These are phyloP conservation scores for Onychomys leucogaster DNA, from an alignment of 2,797 vertebrate genomes.

Conservation along the genomic window DNA sequence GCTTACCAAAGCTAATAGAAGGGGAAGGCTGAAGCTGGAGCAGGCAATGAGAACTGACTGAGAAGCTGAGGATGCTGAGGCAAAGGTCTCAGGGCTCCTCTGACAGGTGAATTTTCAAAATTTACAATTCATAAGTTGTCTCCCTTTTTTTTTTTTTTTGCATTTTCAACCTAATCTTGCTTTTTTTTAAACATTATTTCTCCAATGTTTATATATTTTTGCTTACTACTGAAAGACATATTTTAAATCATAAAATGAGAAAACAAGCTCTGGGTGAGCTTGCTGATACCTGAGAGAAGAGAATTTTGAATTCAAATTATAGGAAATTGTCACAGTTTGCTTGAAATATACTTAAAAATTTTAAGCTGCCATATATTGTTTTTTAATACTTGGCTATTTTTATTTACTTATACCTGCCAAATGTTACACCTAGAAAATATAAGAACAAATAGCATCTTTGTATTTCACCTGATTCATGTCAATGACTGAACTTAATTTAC, in stretches of 20 bases:
- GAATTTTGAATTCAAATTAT: neutral
- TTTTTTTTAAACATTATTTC: neutral
- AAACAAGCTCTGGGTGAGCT: neutral
- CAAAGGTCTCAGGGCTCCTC: neutral
- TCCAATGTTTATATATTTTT: neutral
- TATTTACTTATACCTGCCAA: neutral
- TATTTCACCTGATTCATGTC: neutral
- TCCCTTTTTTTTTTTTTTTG: neutral
- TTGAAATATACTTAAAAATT: neutral
- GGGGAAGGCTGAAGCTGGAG: neutral
- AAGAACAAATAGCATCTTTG: neutral
- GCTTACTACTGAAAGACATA: neutral
- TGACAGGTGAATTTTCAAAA: neutral
- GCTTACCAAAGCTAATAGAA: slow-evolving; percentile 67
- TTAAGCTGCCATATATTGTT: neutral
- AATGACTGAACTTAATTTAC: slow-evolving; percentile 34
- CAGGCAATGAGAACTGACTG: neutral
- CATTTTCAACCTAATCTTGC: neutral
- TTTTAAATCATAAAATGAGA: neutral
- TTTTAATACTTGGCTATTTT: neutral
- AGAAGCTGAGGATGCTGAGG: neutral
- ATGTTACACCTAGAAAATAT: neutral
- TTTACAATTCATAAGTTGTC: neutral
- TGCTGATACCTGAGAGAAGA: neutral
- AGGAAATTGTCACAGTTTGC: neutral